These are phyloP conservation scores for Halcyon chelicuti DNA, from an alignment of 2,797 vertebrate genomes.

Conservation along the genomic window DNA sequence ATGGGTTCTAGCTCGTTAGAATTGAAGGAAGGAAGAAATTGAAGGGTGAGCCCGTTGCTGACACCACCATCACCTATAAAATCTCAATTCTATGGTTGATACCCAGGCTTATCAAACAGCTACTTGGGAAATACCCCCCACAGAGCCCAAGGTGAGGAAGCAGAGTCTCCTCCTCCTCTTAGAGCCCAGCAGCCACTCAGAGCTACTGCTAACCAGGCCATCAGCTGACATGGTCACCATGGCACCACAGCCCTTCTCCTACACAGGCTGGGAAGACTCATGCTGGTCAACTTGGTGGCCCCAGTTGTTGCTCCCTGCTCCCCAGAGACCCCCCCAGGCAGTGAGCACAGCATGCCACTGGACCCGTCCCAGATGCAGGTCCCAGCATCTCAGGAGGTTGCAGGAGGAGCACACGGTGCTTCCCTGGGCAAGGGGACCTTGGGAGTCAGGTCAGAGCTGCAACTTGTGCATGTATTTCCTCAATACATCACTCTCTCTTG, in stretches of 20 bases:
- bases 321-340: not conserved
- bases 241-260: not conserved
- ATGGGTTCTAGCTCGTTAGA: not conserved
- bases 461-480: not conserved
- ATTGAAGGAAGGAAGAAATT: not conserved
- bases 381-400: not conserved
- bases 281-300: not conserved
- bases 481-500: not conserved
- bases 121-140: not conserved
- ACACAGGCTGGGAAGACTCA: fast-evolving
- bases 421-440: fast-evolving
- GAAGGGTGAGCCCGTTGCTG: not conserved
- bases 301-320: not conserved
- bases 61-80: not conserved
- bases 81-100: fast-evolving
- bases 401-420: fast-evolving
- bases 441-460: not conserved
- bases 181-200: fast-evolving
- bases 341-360: fast-evolving
- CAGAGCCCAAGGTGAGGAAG: not conserved
- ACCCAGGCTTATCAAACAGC: not conserved
- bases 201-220: not conserved
- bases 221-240: fast-evolving
- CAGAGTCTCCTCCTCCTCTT: not conserved
- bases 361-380: not conserved